Evolutionary conservation across 2,888 invertebrate genomes (phyloP), one percentile per base, ranked within the genome.

Genomic region (Parnassius orleans): DNA sequence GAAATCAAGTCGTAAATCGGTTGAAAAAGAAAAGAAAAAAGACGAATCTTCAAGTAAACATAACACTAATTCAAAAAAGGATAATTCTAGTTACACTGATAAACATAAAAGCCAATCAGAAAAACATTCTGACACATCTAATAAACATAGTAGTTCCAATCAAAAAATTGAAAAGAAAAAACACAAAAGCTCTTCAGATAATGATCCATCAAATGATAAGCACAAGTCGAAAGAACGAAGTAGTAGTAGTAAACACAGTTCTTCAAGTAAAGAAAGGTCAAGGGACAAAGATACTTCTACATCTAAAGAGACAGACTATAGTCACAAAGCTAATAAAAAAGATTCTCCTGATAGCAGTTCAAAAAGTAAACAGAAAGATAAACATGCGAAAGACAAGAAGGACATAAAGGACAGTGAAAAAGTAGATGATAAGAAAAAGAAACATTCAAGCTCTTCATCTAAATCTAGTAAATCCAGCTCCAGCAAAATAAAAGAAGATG

Each of bases 221-320:
- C 75, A 81, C 53, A 72, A 72, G 67, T 77, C 78, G 69, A 85
- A 81, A 72, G 82, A 83, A 5, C 33, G 7, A 66, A 82, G 79
- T 77, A 83, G 80, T 77, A 82, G 79, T 76, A 83, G 80, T 76
- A 86, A 83, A 69, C 86, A 78, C 75, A 83, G 77, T 76, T 84
- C 85, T 69, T 83, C 84, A 88, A 53, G 42, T 52, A 63, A 60
- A 53, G 59, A 59, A 42, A 59, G 47, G 43, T 56, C 63, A 53
- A 89, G 83, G 72, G 81, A 84, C 53, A 87, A 80, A 69, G 81
- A 83, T 66, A 75, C 24, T 24, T 24, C 77, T 48, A 74, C 77
- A 24, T 80, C 83, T 65, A 83, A 76, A 60, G 55, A 55, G 2
- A 44, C 44, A 46, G 50, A 54, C 10, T 54, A 63, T 7, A 58